Evolutionary conservation across 2,797 vertebrate species (phyloP).

Genomic region (Pseudotriccus pelzelni): DNA sequence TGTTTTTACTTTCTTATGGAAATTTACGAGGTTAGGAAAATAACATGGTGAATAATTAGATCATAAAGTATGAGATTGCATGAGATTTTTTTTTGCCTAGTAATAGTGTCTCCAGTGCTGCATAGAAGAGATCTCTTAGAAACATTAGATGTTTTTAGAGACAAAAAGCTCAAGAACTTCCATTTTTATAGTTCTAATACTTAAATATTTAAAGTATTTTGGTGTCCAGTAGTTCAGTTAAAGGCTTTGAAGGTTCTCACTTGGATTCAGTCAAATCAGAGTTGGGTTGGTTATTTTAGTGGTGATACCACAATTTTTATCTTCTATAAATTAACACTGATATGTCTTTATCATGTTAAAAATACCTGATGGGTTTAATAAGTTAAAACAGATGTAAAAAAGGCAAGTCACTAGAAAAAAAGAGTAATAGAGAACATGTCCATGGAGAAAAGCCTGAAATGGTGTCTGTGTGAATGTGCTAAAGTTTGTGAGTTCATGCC

Average conservation of each 20-base stretch:
- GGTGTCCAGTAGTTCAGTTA: not conserved
- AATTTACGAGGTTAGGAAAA: not conserved
- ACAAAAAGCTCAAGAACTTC: not conserved
- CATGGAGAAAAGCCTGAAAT: not conserved
- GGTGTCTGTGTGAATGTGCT: not conserved
- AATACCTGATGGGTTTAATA: not conserved
- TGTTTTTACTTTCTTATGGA: not conserved
- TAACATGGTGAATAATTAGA: not conserved
- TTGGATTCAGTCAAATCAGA: not conserved
- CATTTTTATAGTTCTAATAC: not conserved
- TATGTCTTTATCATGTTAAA: not conserved
- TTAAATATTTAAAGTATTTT: not conserved
- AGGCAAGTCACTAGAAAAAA: not conserved
- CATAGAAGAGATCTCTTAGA: not conserved
- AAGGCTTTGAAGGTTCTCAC: not conserved
- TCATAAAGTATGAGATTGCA: not conserved
- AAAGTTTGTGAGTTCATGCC: not conserved
- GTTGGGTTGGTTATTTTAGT: not conserved
- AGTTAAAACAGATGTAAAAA: not conserved
- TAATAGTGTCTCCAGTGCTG: not conserved
- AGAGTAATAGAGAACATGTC: not conserved
- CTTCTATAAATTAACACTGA: not conserved
- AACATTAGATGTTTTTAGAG: not conserved
- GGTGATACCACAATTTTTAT: not conserved
- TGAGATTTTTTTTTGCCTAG: not conserved